Conservation (phyloP, 2,113 vertebrate species). For the Onychostruthus taczanowskii region DNA sequence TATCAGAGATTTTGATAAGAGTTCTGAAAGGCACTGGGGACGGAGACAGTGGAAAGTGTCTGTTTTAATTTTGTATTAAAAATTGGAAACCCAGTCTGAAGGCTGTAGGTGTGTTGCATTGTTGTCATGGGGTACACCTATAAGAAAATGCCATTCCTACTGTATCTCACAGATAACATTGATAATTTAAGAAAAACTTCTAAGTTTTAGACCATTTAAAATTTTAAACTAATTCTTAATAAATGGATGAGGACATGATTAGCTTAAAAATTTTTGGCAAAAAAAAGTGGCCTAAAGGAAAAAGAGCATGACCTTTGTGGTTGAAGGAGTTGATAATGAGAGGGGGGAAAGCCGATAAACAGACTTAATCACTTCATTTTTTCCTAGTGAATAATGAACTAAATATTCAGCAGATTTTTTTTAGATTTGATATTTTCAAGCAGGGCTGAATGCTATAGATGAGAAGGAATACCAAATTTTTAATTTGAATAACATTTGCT, state of each 20-base stretch:
- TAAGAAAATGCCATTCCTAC: neutral
- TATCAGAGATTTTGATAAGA: neutral
- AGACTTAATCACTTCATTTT: neutral
- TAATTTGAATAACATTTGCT: neutral
- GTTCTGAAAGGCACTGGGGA: neutral
- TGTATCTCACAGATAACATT: neutral
- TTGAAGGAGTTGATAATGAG: neutral
- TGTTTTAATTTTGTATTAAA: neutral
- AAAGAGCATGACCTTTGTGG: neutral
- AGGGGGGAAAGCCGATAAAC: accelerated
- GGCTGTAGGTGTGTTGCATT: neutral
- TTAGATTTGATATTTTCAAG: neutral
- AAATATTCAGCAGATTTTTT: neutral
- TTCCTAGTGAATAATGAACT: neutral
- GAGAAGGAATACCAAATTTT: neutral
- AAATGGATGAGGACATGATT: neutral
- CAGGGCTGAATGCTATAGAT: neutral
- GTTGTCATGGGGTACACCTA: neutral
- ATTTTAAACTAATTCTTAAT: neutral
- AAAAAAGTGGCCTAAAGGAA: neutral
- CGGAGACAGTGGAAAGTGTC: neutral
- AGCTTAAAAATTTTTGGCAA: accelerated
- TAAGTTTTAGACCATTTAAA: neutral
- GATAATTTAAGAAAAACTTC: neutral
- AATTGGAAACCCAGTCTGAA: neutral